Evolutionary conservation across 2,888 invertebrate genomes (phyloP), one percentile per base, ranked within the genome.

Genomic region (Pomacea canaliculata): DNA sequence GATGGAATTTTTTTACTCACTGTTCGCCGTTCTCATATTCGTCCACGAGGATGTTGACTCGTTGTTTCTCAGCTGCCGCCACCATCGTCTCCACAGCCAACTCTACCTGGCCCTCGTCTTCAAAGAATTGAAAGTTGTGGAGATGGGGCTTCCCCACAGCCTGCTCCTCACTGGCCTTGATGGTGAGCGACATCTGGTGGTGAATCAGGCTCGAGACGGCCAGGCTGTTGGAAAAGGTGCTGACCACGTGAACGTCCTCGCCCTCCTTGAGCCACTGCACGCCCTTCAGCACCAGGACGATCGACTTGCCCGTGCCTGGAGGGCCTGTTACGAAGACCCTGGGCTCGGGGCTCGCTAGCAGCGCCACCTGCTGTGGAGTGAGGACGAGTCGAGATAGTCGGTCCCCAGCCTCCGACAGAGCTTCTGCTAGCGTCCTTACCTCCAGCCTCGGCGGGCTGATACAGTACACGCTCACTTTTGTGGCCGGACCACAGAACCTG

Each of bases 391-490:
- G 37, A 3, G 37, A 37, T 60, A 71, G 71, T 19, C 71, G 4
- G 1, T 37, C 27, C 16, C 71, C 71, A 8, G 46, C 9, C 46
- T 71, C 71, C 46, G 60, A 37, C 19, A 71, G 60, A 2, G 62
- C 60, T 46, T 71, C 46, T n/a, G 46, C 13, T 19, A 23, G 19
- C 18, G 62, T 60, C 10, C 71, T 27, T 7, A 71, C 71, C 46
- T 71, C 71, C 37, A 71, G 60, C 2, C 56, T 59, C 18, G 71
- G 71, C 18, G 71, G 71, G 18, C 59, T n/a, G 71, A 56, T 62
- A 37, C 60, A 71, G 46, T 71, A 62, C 10, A 71, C 62, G 10
- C 23, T 19, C 13, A 71, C 71, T 13, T 62, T 62, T 7, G 71
- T 62, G 13, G 71, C 71, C 13, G 71, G 71, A 12, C 71, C 71